Evolutionary conservation across 53 echinoderm and acorn worm genomes (phyloP), one percentile per base, ranked within the genome.

Genomic region (Mesocentrotus franciscanus): DNA sequence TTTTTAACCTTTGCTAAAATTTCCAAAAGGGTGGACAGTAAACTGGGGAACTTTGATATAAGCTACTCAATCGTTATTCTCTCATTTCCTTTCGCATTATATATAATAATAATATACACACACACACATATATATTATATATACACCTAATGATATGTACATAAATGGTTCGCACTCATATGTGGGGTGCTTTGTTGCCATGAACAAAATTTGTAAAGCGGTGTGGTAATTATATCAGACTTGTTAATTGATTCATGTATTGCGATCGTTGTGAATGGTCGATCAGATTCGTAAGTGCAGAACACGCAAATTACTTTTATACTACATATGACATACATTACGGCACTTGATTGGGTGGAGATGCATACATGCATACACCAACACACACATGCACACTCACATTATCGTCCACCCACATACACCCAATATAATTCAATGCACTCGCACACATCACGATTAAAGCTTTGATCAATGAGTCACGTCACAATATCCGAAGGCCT

Each of bases 351-450:
- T 57, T 56, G 8, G 42, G 57, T 87, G 57, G 13, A 87, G 58
- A 27, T 58, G 11, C 58, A 16, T 58, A 57, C 87, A 87, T 27
- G 22, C 85, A 85, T 17, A 85, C 85, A 85, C 55, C 49, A 5
- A 0, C 85, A 85, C 87, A 85, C 87, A 85, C 87, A 81, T 22
- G 9, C 58, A 27, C 87, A 87, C 87, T n/a, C 87, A 58, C 87
- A 87, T 27, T n/a, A 9, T 34, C 49, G 8, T 58, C 14, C 57
- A 58, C 58, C 56, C 87, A 57, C 87, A 87, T 58, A 87, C 58
- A 57, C 12, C 58, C 1, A 16, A 17, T 81, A 33, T 39, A 81
- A 57, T 56, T 87, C 57, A 26, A 87, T 87, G n/a, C 58, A 87
- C 87, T 27, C 57, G 87, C 57, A 87, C n/a, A n/a, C 58, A 87